phyloP scores from a whole-genome alignment of 2,888 invertebrate species.

The Epiblema foenella region DNA sequence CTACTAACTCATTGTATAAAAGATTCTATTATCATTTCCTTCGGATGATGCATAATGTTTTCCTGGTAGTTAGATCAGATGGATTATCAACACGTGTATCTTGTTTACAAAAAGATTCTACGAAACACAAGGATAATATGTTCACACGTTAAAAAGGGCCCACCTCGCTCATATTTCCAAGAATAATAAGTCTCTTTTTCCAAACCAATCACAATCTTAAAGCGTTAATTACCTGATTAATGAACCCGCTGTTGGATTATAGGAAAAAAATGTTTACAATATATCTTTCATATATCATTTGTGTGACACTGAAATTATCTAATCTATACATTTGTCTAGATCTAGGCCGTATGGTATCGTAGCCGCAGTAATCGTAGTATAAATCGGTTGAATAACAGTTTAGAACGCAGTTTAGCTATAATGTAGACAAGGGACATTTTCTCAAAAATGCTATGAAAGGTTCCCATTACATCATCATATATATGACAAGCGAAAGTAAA shows the following conservation, averaged over 20 bases:
- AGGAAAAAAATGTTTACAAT: slow-evolving; percentile 31
- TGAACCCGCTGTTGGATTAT: slow-evolving; percentile 6
- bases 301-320: slow-evolving; percentile 28
- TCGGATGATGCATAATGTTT: slow-evolving; percentile 42
- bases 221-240: slow-evolving; percentile 19
- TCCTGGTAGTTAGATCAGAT: slow-evolving; percentile 46
- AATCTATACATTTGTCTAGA: slow-evolving; percentile 15
- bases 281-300: neutral
- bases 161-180: neutral
- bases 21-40: slow-evolving; percentile 20
- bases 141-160: slow-evolving; percentile 7
- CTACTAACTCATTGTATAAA: slow-evolving; percentile 8
- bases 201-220: slow-evolving; percentile 19
- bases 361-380: neutral
- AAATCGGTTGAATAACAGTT: no score
- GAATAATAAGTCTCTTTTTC: neutral
- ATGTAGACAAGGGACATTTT: no score
- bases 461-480: no score
- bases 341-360: neutral
- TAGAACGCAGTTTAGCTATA: no score
- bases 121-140: slow-evolving; percentile 23
- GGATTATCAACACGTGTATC: slow-evolving; percentile 40
- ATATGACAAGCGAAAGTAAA: no score
- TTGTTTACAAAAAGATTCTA: slow-evolving; percentile 41
- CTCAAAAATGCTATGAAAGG: no score